Conservation (phyloP, 2,113 vertebrate species). For the Scatophagus argus region DNA sequence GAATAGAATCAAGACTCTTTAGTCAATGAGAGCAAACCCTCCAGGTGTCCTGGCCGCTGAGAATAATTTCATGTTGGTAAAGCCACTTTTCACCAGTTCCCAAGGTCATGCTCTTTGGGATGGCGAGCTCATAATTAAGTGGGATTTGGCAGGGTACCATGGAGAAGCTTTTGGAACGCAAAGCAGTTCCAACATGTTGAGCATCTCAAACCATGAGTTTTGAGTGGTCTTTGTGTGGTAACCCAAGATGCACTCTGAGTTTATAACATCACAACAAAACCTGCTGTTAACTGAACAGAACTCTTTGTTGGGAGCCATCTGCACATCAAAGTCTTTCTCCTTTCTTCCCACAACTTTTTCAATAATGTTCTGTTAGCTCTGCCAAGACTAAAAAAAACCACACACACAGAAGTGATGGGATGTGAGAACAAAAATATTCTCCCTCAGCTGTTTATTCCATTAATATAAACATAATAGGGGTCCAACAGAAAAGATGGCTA, state of each 20-base stretch:
- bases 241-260: conserved; percentile 66
- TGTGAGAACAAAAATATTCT: conserved; percentile 54
- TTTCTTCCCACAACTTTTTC: conserved; percentile 38
- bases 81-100: conserved; percentile 67
- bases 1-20: conserved; percentile 12
- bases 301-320: conserved; percentile 55
- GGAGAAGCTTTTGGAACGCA: conserved; percentile 60
- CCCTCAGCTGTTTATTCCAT: conserved; percentile 50
- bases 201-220: conserved; percentile 51
- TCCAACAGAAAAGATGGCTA: conserved; percentile 16
- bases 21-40: conserved; percentile 18
- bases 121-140: conserved; percentile 70
- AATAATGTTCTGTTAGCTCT: conserved; percentile 29
- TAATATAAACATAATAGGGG: conserved; percentile 49
- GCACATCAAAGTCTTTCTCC: conserved; percentile 63
- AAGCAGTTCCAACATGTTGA: conserved; percentile 58
- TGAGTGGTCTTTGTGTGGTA: conserved; percentile 58
- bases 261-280: conserved; percentile 68
- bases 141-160: conserved; percentile 66
- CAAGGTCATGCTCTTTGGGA: conserved; percentile 73
- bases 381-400: conserved; percentile 42
- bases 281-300: conserved; percentile 51
- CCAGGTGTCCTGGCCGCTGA: neutral
- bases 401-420: conserved; percentile 22
- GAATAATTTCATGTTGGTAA: conserved; percentile 56